Conservation (phyloP, 1,140 invertebrate species). For the Thalassaphorura encarpata region DNA sequence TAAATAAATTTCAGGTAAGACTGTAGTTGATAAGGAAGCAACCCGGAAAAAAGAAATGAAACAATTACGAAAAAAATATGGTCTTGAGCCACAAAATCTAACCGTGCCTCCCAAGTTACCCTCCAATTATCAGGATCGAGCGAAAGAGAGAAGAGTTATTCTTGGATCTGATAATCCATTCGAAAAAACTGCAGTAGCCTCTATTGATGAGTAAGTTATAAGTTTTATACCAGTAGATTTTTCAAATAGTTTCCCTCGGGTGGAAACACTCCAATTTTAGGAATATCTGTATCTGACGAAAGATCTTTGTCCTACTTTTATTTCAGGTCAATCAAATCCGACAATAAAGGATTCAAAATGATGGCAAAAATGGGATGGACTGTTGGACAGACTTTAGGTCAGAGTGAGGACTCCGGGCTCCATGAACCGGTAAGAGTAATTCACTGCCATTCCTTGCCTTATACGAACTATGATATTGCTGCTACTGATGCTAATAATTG, state of each 20-base stretch:
- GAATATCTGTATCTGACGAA: not conserved
- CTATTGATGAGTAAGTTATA: slow-evolving; percentile 60
- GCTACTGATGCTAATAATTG: no score
- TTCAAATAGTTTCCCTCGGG: not conserved
- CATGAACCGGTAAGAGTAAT: slow-evolving; percentile 73
- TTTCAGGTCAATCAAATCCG: slow-evolving; percentile 57
- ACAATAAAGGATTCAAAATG: slow-evolving; percentile 82
- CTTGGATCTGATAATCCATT: slow-evolving; percentile 71
- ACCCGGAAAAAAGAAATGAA: slow-evolving; percentile 59
- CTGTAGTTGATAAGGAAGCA: slow-evolving; percentile 7
- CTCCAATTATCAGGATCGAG: slow-evolving; percentile 61
- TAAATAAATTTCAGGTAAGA: not conserved
- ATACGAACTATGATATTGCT: no score
- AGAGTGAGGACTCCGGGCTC: slow-evolving; percentile 53
- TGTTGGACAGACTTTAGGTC: slow-evolving; percentile 74
- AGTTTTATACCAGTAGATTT: not conserved
- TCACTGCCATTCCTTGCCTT: no score
- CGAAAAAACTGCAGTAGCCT: slow-evolving; percentile 69
- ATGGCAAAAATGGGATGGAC: slow-evolving; percentile 85
- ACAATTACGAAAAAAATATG: slow-evolving; percentile 71
- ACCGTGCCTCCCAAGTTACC: slow-evolving; percentile 11
- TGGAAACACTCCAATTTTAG: not conserved
- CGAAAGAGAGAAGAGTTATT: slow-evolving; percentile 56
- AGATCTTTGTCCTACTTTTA: not conserved
- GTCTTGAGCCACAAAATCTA: slow-evolving; percentile 49